These are phyloP conservation scores for Sebastes nivosus DNA, from an alignment of 2,797 vertebrate species.

Conservation along the genomic window DNA sequence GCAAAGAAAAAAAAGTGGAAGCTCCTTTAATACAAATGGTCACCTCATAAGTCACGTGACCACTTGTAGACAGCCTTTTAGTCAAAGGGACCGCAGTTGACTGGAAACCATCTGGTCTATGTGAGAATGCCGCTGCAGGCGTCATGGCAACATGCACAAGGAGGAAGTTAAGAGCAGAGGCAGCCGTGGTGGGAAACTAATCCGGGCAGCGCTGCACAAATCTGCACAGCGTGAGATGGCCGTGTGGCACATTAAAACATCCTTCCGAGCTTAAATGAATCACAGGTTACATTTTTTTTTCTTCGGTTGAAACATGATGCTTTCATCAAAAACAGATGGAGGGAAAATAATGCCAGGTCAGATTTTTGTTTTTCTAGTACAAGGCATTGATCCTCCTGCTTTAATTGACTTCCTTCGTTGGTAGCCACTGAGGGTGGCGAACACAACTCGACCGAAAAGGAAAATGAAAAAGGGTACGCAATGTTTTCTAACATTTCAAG, in stretches of 20 bases:
- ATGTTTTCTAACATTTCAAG: constrained; percentile 62
- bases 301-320: constrained; percentile 14
- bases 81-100: constrained; percentile 20
- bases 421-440: constrained; percentile 38
- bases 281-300: constrained; percentile 22
- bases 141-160: constrained; percentile 64
- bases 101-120: constrained; percentile 60
- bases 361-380: not conserved
- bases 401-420: constrained; percentile 50
- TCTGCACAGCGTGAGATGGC: constrained; percentile 56
- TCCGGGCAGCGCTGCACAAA: constrained; percentile 41
- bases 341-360: not conserved
- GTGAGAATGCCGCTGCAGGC: constrained; percentile 58
- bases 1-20: not conserved
- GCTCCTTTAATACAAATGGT: constrained; percentile 2
- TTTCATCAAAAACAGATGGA: constrained; percentile 47
- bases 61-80: constrained; percentile 28
- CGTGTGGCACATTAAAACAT: constrained; percentile 54
- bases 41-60: constrained; percentile 32
- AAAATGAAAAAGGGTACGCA: constrained; percentile 33
- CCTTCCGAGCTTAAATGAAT: constrained; percentile 44
- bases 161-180: constrained; percentile 57
- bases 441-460: constrained; percentile 43
- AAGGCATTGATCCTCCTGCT: not conserved
- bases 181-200: constrained; percentile 59